These are phyloP conservation scores for Montifringilla adamsi DNA, from an alignment of 2,113 vertebrate species.

Conservation along the genomic window DNA sequence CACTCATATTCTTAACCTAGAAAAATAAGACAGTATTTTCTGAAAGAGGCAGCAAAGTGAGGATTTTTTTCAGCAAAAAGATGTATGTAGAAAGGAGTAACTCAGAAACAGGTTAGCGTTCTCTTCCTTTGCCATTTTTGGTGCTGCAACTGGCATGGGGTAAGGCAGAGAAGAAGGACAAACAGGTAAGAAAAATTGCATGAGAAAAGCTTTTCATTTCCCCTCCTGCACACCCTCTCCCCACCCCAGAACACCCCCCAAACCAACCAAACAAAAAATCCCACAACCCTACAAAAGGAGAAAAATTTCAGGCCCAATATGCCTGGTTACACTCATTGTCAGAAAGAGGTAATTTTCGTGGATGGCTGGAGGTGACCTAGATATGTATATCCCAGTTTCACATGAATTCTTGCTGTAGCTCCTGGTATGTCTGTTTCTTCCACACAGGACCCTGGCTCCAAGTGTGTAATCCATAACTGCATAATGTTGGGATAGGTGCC, in stretches of 20 bases:
- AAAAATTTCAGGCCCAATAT: neutral
- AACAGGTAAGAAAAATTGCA: neutral
- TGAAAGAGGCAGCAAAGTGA: neutral
- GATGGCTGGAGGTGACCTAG: slow-evolving; percentile 28
- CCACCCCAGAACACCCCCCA: too few species aligned
- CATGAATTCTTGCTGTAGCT: neutral
- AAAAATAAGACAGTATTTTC: neutral
- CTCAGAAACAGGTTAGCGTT: neutral
- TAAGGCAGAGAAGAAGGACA: neutral
- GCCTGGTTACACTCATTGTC: neutral
- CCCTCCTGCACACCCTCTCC: neutral
- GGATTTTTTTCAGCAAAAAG: neutral
- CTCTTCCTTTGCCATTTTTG: neutral
- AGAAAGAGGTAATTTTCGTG: neutral
- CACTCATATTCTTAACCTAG: neutral
- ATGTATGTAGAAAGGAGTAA: neutral
- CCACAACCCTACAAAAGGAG: neutral
- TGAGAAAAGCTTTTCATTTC: neutral
- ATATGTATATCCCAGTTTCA: neutral
- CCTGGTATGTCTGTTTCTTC: neutral
- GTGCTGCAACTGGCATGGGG: neutral
- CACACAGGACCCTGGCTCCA: neutral
- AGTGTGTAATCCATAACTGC: neutral
- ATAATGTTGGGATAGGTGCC: neutral
- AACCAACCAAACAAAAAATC: neutral